Evolutionary conservation across 1,140 invertebrate genomes (phyloP).

Genomic region (Nixonia krombeini): DNA sequence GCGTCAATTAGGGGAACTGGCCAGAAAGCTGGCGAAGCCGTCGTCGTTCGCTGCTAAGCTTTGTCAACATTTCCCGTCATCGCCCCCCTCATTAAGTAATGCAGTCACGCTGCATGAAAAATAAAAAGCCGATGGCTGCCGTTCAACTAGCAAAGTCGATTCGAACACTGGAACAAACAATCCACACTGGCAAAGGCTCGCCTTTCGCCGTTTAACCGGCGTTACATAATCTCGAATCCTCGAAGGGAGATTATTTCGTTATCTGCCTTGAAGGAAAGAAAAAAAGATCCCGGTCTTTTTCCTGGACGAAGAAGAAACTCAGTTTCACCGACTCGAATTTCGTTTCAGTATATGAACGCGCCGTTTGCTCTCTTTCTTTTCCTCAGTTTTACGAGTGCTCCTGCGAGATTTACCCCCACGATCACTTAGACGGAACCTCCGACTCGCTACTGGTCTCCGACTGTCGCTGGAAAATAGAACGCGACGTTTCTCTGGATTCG

Average conservation of each 20-base stretch:
- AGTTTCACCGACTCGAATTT: slow-evolving; percentile 22
- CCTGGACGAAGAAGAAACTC: slow-evolving; percentile 10
- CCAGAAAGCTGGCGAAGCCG: slow-evolving; percentile 24
- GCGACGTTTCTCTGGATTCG: too few species aligned
- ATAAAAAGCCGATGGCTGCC: neutral
- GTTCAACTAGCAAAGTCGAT: too few species aligned
- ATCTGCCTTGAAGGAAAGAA: neutral
- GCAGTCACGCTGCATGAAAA: neutral
- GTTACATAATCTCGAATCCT: too few species aligned
- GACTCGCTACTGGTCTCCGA: too few species aligned
- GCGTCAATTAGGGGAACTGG: slow-evolving; percentile 48
- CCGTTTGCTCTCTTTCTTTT: slow-evolving; percentile 9
- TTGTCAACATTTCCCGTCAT: slow-evolving; percentile 12
- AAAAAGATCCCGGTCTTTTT: slow-evolving; percentile 5
- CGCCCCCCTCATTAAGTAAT: slow-evolving; percentile 6
- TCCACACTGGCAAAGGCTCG: too few species aligned
- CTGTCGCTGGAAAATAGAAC: too few species aligned
- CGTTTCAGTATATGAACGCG: slow-evolving; percentile 19
- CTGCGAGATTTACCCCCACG: slow-evolving; percentile 22
- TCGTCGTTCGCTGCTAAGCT: slow-evolving; percentile 14
- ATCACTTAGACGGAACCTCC: too few species aligned
- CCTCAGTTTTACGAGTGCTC: slow-evolving; percentile 19
- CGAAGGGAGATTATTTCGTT: too few species aligned
- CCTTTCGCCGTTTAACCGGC: too few species aligned
- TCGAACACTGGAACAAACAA: too few species aligned